These are phyloP conservation scores for Xestoiulus laeticollis DNA, from an alignment of 2,888 invertebrate genomes.

Conservation along the genomic window DNA sequence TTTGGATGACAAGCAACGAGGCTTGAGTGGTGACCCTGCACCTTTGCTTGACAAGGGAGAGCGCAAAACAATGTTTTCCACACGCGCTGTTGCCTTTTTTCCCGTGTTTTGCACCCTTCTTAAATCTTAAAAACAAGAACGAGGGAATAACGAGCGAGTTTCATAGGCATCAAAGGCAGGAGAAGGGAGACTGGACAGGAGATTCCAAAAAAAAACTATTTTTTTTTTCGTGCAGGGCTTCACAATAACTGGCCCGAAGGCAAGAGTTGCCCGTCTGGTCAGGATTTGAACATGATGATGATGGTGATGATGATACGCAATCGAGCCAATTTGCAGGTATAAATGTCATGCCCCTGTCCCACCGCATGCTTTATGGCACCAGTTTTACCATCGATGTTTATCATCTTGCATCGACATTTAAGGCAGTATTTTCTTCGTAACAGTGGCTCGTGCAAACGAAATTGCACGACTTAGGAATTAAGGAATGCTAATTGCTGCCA, in stretches of 20 bases:
- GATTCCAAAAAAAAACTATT: not conserved
- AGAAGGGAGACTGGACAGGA: not conserved
- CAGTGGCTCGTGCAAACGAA: not conserved
- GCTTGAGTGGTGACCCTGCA: constrained; percentile 29
- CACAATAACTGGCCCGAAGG: not conserved
- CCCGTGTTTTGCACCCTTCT: constrained; percentile 11
- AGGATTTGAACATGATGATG: not conserved
- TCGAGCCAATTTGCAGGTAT: not conserved
- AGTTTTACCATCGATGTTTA: not conserved
- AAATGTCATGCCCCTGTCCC: not conserved
- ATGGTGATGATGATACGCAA: constrained; percentile 7
- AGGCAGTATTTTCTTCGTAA: not conserved
- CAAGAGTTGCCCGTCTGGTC: not conserved
- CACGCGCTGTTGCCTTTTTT: constrained; percentile 15
- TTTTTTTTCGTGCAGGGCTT: not conserved
- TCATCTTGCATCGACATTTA: not conserved
- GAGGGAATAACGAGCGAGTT: constrained; percentile 10
- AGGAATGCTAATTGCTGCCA: not conserved
- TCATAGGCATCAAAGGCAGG: not conserved
- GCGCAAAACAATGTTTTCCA: constrained; percentile 34
- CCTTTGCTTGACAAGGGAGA: constrained; percentile 21
- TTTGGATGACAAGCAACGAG: constrained; percentile 37
- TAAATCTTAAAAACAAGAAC: not conserved
- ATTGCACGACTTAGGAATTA: not conserved
- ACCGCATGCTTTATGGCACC: not conserved